Evolutionary conservation across 2,888 invertebrate species (phyloP), one percentile per base, ranked within the genome.

Genomic region (Trichopria drosophilae): DNA sequence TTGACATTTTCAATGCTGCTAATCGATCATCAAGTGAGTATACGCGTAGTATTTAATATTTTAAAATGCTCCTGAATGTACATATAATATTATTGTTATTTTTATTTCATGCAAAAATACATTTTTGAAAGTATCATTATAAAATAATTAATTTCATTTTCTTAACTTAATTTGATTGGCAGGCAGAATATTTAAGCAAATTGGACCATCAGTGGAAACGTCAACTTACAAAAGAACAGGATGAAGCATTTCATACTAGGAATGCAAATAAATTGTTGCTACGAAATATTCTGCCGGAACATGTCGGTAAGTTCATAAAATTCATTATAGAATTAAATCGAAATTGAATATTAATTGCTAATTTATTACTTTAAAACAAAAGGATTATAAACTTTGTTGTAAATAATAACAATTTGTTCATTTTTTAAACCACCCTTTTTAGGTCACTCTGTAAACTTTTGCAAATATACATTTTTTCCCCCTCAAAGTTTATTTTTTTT

Each of bases 231-330:
- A 84, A 85, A 59, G 94, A 95, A 69, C 90, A 93, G 73, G 83
- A 87, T 58, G 89, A 93, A 73, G 92, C 92, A 0, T 84, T 88
- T 61, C 85, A 86, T n/a, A 90, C 89, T 72, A 85, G 92, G 58
- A 86, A 86, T 62, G 88, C 94, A 0, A 96, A 95, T 74, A 90
- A 88, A 65, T 85, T 93, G 76, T 79, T 97, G 26, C 80, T 97
- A 28, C 86, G 91, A 67, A 97, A 97, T 72, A 96, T 97, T 67
- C 79, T 97, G 28, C 97, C 97, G 0, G 84, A 85, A 15, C 94
- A 95, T 75, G 96, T 97, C 58, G 94, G 90, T 90, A 48, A 16
- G 69, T 60, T 36, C n/a, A n/a, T n/a, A n/a, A n/a, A n/a, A n/a
- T n/a, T n/a, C n/a, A n/a, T n/a, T n/a, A n/a, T n/a, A n/a, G n/a